These are phyloP conservation scores for Apamea epomidion DNA, from an alignment of 2,888 invertebrate genomes.

Conservation along the genomic window DNA sequence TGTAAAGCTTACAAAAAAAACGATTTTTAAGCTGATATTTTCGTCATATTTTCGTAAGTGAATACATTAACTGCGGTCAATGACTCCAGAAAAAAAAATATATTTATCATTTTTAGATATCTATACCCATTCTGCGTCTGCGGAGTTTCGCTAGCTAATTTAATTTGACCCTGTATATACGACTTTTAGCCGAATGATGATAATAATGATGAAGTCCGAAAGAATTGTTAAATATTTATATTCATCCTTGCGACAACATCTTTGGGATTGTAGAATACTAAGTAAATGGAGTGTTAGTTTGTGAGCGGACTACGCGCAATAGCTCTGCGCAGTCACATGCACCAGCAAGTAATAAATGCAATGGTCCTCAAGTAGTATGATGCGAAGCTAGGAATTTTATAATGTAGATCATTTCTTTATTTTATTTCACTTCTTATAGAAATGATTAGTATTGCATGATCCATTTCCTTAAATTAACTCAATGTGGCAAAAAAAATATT, in stretches of 20 bases:
- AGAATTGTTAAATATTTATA: not conserved
- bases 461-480: not conserved
- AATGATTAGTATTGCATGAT: not conserved
- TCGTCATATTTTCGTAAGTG: no score
- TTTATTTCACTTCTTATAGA: not conserved
- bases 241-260: not conserved
- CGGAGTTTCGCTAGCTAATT: no score
- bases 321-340: not conserved
- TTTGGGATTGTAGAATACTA: not conserved
- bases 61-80: no score
- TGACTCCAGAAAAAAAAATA: no score
- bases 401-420: not conserved
- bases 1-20: no score
- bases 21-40: no score
- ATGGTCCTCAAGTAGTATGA: not conserved
- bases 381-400: not conserved
- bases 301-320: not conserved
- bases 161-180: no score
- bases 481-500: not conserved
- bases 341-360: not conserved
- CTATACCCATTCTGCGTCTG: no score
- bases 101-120: no score
- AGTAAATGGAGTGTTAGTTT: not conserved
- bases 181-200: not conserved
- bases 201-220: not conserved